Percentiles rank a stretch among this genome's conserved stretches.
These are phyloP conservation scores for Heterochromis multidens DNA, from an alignment of 2,113 vertebrate genomes.

Conservation along the genomic window DNA sequence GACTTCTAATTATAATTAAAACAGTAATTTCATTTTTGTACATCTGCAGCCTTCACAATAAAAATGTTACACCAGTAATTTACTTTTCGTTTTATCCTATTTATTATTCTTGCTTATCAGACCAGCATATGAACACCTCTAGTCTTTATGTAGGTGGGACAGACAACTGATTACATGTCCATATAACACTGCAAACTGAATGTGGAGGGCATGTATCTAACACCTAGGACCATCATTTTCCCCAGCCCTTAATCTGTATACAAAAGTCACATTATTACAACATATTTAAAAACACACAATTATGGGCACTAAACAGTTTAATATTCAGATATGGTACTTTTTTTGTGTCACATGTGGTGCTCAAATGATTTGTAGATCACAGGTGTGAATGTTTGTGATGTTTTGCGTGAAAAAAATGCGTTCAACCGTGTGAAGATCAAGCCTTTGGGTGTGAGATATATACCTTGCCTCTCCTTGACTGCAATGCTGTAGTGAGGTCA, in stretches of 20 bases:
- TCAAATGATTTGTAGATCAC: constrained; percentile 10
- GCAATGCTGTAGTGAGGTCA: constrained; percentile 66
- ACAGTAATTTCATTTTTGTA: not conserved
- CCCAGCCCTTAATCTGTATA: not conserved
- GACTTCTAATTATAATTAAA: not conserved
- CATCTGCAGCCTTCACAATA: not conserved
- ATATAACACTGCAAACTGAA: not conserved
- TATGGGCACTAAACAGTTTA: not conserved
- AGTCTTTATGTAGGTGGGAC: not conserved
- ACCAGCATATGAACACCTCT: not conserved
- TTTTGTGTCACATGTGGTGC: not conserved
- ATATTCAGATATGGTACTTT: not conserved
- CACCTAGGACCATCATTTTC: not conserved
- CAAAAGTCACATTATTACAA: not conserved
- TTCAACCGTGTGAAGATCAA: constrained; percentile 7
- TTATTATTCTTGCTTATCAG: not conserved
- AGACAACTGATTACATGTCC: not conserved
- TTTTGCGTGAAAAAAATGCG: not conserved
- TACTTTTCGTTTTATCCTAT: not conserved
- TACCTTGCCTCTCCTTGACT: constrained; percentile 50
- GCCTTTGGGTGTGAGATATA: not conserved
- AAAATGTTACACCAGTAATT: not conserved
- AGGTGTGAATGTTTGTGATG: not conserved
- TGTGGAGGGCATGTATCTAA: not conserved
- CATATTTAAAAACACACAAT: not conserved